Percentiles rank a stretch among this genome's conserved stretches.
phyloP scores from a whole-genome alignment of 2,113 vertebrate species.

The Triplophysa tibetana region DNA sequence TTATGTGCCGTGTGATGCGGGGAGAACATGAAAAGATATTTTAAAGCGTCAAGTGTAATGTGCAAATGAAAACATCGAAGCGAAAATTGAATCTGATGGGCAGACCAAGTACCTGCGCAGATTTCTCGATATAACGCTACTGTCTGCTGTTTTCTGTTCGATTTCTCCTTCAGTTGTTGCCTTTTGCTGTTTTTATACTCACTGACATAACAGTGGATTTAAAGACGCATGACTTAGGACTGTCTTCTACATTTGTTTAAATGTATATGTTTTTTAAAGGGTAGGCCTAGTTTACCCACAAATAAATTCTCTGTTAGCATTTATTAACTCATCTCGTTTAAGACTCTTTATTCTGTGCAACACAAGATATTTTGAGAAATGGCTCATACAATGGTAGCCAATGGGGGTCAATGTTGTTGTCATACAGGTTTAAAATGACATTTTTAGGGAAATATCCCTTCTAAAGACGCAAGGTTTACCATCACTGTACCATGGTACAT shows the following conservation, averaged over 20 bases:
- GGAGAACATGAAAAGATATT: constrained; percentile 67
- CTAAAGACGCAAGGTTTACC: no score
- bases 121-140: constrained; percentile 69
- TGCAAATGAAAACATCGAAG: constrained; percentile 78
- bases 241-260: not conserved
- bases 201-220: constrained; percentile 41
- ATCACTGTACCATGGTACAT: no score
- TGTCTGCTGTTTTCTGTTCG: constrained; percentile 58
- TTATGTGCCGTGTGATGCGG: constrained; percentile 61
- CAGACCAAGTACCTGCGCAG: constrained; percentile 58
- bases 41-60: constrained; percentile 77
- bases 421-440: no score
- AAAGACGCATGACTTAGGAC: not conserved
- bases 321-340: no score
- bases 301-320: no score
- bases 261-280: no score
- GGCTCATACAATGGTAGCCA: no score
- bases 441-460: no score
- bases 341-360: no score
- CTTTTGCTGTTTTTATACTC: constrained; percentile 56
- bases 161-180: constrained; percentile 48
- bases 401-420: no score
- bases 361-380: no score
- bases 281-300: no score
- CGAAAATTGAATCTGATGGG: constrained; percentile 74